Conservation (phyloP, 2,113 vertebrate species). For the Ailurus styani region DNA sequence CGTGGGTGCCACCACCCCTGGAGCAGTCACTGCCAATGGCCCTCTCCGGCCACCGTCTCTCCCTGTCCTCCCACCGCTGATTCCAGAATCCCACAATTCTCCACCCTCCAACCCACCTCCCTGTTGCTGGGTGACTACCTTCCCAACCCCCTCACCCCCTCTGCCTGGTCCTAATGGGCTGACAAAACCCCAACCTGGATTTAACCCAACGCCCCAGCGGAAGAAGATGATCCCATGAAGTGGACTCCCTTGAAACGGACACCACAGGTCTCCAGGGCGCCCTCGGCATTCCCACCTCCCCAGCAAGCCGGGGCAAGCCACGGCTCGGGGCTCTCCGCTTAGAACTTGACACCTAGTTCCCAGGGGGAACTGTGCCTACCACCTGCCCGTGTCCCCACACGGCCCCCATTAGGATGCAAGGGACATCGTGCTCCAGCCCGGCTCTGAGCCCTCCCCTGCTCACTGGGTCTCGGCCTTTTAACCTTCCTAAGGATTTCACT, state of each 20-base stretch:
- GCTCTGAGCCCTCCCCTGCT: neutral
- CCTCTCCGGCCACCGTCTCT: neutral
- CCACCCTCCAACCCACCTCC: neutral
- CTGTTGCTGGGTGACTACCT: too few species aligned
- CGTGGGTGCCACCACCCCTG: neutral
- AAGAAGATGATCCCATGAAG: neutral
- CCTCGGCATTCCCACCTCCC: neutral
- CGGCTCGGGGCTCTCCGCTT: neutral
- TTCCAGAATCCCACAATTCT: neutral
- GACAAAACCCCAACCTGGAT: neutral
- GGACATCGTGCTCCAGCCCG: too few species aligned
- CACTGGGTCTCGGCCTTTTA: neutral
- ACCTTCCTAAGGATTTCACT: neutral
- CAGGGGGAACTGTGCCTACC: neutral
- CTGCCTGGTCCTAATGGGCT: neutral
- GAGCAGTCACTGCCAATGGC: neutral
- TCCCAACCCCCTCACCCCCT: too few species aligned
- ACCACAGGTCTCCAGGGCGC: rapidly evolving
- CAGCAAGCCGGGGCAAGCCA: neutral
- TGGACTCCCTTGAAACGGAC: too few species aligned
- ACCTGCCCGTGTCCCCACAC: neutral
- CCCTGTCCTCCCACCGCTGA: neutral
- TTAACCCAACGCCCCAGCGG: neutral
- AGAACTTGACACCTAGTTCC: neutral
- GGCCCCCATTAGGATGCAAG: neutral